Percentiles rank a stretch among this genome's conserved stretches.
Conservation (phyloP, 2,113 vertebrate species). For the Gobio gobio region DNA sequence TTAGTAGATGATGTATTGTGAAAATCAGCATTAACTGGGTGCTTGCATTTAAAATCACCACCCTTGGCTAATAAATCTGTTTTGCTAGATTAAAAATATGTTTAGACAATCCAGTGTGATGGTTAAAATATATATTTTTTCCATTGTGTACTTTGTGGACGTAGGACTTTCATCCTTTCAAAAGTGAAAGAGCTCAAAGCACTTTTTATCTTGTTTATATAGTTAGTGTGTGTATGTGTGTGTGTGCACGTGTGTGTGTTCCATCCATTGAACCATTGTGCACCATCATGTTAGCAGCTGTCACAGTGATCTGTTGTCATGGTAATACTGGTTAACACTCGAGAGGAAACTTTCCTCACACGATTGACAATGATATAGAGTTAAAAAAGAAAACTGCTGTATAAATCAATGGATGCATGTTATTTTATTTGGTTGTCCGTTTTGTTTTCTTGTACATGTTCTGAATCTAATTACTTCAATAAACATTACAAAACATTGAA, state of each 20-base stretch:
- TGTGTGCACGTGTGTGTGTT: slow-evolving; percentile 52
- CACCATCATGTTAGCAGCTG: slow-evolving; percentile 55
- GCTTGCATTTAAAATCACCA: slow-evolving; percentile 53
- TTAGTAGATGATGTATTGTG: slow-evolving; percentile 67
- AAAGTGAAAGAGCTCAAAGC: slow-evolving; percentile 63
- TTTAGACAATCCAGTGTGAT: slow-evolving; percentile 74
- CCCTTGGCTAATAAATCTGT: slow-evolving; percentile 61
- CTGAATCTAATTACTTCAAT: slow-evolving; percentile 61
- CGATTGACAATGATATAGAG: slow-evolving; percentile 39
- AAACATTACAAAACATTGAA: slow-evolving; percentile 57
- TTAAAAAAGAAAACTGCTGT: slow-evolving; percentile 63
- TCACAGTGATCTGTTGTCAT: slow-evolving; percentile 53
- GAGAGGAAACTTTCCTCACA: slow-evolving; percentile 47
- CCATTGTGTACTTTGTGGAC: slow-evolving; percentile 55
- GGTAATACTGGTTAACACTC: slow-evolving; percentile 43
- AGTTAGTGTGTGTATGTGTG: slow-evolving; percentile 61
- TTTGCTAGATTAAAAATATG: slow-evolving; percentile 56
- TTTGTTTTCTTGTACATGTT: slow-evolving; percentile 68
- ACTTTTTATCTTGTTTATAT: slow-evolving; percentile 70
- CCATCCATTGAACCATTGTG: slow-evolving; percentile 55
- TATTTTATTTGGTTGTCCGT: slow-evolving; percentile 56
- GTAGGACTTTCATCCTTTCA: slow-evolving; percentile 55
- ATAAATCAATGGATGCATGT: slow-evolving; percentile 77
- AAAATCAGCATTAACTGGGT: slow-evolving; percentile 58
- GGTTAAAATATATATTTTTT: slow-evolving; percentile 63